Evolutionary conservation across 2,888 invertebrate species (phyloP).

Genomic region (Drosophila demipolita): DNA sequence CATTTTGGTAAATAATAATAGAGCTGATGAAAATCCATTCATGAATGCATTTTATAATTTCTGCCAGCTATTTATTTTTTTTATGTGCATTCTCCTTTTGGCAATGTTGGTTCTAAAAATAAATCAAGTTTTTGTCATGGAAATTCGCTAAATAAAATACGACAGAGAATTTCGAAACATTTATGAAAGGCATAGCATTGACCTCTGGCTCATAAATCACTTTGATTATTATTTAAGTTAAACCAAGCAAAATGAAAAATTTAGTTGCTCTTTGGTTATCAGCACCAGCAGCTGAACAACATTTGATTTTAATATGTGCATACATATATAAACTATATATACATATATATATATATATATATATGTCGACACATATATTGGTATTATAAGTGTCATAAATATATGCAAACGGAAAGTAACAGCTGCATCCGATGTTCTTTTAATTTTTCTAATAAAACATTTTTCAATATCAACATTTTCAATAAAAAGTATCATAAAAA

Average conservation of each 20-base stretch:
- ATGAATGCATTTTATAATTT: slow-evolving; percentile 40
- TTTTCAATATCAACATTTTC: slow-evolving; percentile 51
- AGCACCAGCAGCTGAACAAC: slow-evolving; percentile 65
- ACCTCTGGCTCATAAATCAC: slow-evolving; percentile 73
- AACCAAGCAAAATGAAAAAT: slow-evolving; percentile 45
- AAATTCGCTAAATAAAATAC: slow-evolving; percentile 54
- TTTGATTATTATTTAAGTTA: slow-evolving; percentile 76
- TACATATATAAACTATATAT: neutral
- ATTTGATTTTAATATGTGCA: slow-evolving; percentile 32
- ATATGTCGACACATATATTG: slow-evolving; percentile 38
- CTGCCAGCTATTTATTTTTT: slow-evolving; percentile 40
- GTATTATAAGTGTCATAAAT: slow-evolving; percentile 66
- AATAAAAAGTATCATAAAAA: slow-evolving; percentile 47
- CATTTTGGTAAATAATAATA: slow-evolving; percentile 26
- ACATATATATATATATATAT: neutral
- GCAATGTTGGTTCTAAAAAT: slow-evolving; percentile 58
- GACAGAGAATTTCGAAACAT: slow-evolving; percentile 56
- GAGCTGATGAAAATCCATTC: slow-evolving; percentile 12
- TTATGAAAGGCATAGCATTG: slow-evolving; percentile 68
- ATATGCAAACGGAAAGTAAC: slow-evolving; percentile 59
- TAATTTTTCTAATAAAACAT: slow-evolving; percentile 9
- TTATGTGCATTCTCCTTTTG: slow-evolving; percentile 64
- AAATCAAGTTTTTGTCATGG: slow-evolving; percentile 74
- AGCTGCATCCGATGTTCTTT: slow-evolving; percentile 59
- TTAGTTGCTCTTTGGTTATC: slow-evolving; percentile 65